A percentile compares a stretch with the other conserved stretches of the same genome.
These are phyloP conservation scores for Antechinus flavipes DNA, from an alignment of 2,113 vertebrate species.

Conservation along the genomic window DNA sequence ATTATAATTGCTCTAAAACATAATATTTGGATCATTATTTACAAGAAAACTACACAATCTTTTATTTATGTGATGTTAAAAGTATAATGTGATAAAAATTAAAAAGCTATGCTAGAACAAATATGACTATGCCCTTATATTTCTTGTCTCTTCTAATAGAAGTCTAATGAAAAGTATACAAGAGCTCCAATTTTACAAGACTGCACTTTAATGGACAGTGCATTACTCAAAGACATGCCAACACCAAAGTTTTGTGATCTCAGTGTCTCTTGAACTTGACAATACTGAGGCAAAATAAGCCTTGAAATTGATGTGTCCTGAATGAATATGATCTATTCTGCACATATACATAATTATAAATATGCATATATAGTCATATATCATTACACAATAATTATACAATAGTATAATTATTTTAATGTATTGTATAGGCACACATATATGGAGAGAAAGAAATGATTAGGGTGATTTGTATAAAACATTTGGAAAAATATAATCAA, in stretches of 20 bases:
- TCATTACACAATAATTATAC: no score
- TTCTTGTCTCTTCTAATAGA: not conserved
- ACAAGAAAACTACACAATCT: not conserved
- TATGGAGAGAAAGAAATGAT: not conserved
- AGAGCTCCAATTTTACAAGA: not conserved
- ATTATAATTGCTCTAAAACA: not conserved
- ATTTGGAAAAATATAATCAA: not conserved
- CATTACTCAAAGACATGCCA: not conserved
- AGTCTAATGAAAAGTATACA: not conserved
- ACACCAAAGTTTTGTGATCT: not conserved
- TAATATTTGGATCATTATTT: not conserved
- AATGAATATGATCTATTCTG: not conserved
- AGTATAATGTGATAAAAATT: not conserved
- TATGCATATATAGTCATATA: not conserved
- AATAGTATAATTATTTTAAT: no score
- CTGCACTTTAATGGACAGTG: not conserved
- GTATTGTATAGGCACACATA: not conserved
- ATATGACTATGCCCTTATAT: not conserved
- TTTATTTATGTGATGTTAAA: not conserved
- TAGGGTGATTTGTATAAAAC: not conserved
- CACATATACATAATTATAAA: not conserved
- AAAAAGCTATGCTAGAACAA: not conserved
- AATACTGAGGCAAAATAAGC: not conserved
- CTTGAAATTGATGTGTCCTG: not conserved
- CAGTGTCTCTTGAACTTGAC: not conserved